Conservation (phyloP, 2,888 invertebrate genomes). For the Ophraella communa region DNA sequence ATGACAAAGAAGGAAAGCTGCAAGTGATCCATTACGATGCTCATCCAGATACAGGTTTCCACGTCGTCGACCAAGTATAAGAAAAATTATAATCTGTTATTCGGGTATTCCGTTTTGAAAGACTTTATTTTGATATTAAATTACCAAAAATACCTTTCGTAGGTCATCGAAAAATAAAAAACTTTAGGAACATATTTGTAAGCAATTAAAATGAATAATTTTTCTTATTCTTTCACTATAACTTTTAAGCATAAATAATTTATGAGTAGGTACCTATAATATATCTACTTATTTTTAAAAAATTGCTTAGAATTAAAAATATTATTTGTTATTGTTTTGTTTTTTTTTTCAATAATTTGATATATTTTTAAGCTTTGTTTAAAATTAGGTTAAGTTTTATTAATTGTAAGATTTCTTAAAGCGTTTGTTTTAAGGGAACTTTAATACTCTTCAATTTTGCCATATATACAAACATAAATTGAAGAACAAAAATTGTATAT, state of each 20-base stretch:
- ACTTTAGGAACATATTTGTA: too few relatives aligned
- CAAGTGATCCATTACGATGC: slow-evolving; percentile 78
- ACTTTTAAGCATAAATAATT: too few relatives aligned
- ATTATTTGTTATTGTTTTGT: not conserved
- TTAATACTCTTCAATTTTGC: not conserved
- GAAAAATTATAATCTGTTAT: not conserved
- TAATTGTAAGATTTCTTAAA: not conserved
- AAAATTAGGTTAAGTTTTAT: too few relatives aligned
- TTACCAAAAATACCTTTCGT: too few relatives aligned
- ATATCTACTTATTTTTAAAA: not conserved
- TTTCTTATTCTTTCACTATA: not conserved
- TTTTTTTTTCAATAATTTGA: too few relatives aligned
- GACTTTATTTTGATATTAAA: not conserved
- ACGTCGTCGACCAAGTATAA: slow-evolving; percentile 43
- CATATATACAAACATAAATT: not conserved
- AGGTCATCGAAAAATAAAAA: too few relatives aligned
- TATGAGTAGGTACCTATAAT: too few relatives aligned
- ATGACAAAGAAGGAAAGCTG: slow-evolving; percentile 77
- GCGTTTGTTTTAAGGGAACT: not conserved
- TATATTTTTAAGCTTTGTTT: too few relatives aligned
- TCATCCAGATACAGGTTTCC: slow-evolving; percentile 74
- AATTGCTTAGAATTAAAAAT: too few relatives aligned
- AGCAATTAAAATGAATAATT: not conserved
- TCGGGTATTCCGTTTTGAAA: not conserved
- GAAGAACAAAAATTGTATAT: not conserved